Percentiles rank a stretch among this genome's conserved stretches.
These are phyloP conservation scores for Zaprionus africanus DNA, from an alignment of 1,140 invertebrate genomes.

Conservation along the genomic window DNA sequence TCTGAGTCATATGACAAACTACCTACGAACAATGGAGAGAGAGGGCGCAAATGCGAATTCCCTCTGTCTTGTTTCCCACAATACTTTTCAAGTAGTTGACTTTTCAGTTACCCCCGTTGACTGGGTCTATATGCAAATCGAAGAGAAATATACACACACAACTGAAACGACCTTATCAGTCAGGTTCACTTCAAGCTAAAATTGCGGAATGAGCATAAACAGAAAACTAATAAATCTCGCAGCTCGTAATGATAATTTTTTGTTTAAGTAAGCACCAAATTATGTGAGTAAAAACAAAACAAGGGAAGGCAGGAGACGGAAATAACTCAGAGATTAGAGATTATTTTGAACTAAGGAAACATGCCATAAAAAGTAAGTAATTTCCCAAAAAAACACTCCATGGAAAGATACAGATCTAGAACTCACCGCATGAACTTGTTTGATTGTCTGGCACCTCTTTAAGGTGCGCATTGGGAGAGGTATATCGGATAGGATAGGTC, in stretches of 20 bases:
- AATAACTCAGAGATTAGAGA: background rate
- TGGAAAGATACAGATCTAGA: background rate
- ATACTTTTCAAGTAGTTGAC: background rate
- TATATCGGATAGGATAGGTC: background rate
- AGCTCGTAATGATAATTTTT: slow-evolving; percentile 12
- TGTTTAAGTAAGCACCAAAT: slow-evolving; percentile 18
- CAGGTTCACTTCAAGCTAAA: slow-evolving; percentile 17
- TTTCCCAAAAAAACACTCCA: slow-evolving; percentile 4
- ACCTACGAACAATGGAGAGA: background rate
- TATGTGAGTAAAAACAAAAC: background rate
- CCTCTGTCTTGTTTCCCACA: background rate
- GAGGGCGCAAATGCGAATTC: background rate
- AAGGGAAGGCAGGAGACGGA: background rate
- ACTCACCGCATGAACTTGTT: slow-evolving; percentile 9
- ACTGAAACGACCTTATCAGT: slow-evolving; percentile 28
- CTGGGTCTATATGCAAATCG: slow-evolving; percentile 20
- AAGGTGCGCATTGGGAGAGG: background rate
- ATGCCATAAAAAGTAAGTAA: slow-evolving; percentile 3
- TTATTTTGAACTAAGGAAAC: background rate
- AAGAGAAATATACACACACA: background rate
- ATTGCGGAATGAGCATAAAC: slow-evolving; percentile 1
- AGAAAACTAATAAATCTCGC: slow-evolving; percentile 11
- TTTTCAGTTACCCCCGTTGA: background rate
- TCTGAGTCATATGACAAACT: slow-evolving; percentile 14
- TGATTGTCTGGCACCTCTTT: slow-evolving; percentile 6